Evolutionary conservation across 2,113 vertebrate genomes (phyloP).

Genomic region (Dolichotis patagonum): DNA sequence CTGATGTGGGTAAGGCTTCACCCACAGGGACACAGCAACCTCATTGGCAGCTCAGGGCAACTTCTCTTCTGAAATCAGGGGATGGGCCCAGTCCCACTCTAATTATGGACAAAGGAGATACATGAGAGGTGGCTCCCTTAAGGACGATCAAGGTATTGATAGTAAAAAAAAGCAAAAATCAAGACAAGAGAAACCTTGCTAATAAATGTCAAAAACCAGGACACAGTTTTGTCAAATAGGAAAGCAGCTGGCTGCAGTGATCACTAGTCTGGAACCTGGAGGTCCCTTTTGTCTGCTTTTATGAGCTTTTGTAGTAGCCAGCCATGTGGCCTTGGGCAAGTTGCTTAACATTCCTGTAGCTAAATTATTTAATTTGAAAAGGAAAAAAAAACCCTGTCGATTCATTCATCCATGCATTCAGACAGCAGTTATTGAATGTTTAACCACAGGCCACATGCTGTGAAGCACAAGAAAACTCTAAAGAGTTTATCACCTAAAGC

Average conservation of each 20-base stretch:
- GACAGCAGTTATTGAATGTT: neutral
- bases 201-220: neutral
- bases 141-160: neutral
- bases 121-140: neutral
- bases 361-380: conserved; percentile 7
- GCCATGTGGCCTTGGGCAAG: neutral
- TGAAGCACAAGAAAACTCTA: neutral
- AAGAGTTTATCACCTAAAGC: neutral
- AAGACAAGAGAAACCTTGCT: neutral
- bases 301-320: neutral
- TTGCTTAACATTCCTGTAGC: neutral
- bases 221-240: neutral
- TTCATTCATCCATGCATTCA: neutral
- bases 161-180: neutral
- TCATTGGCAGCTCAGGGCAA: neutral
- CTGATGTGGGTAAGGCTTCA: neutral
- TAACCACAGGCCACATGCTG: neutral
- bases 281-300: neutral
- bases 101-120: neutral
- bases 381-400: neutral
- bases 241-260: neutral
- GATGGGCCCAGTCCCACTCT: neutral
- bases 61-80: neutral
- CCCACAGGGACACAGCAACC: neutral
- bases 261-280: neutral